Conservation (phyloP, 1,140 invertebrate genomes). For the Penaeus japonicus region DNA sequence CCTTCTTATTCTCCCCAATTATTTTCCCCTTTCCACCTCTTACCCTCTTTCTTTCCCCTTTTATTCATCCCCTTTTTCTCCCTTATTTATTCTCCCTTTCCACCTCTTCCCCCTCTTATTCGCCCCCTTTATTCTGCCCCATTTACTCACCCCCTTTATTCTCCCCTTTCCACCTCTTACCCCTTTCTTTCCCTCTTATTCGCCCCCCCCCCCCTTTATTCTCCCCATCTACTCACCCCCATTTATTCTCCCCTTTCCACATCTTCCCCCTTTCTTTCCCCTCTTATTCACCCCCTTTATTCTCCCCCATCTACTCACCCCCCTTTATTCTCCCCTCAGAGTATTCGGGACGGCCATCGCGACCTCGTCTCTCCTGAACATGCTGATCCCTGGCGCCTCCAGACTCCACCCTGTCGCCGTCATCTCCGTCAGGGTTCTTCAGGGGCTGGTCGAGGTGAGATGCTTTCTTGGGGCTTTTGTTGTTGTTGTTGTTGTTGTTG, state of each 20-base stretch:
- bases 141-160: too few relatives aligned
- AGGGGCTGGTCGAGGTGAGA: slow-evolving; percentile 96
- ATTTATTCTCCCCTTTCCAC: too few relatives aligned
- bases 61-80: not conserved
- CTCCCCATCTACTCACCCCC: too few relatives aligned
- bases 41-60: not conserved
- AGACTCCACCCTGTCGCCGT: slow-evolving; percentile 80
- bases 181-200: too few relatives aligned
- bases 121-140: too few relatives aligned
- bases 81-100: not conserved
- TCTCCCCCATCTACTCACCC: not conserved
- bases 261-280: not conserved
- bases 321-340: slow-evolving; percentile 65
- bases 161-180: too few relatives aligned
- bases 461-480: not conserved
- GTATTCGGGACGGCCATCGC: slow-evolving; percentile 98
- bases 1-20: too few relatives aligned
- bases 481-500: too few relatives aligned
- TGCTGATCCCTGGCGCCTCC: slow-evolving; percentile 90
- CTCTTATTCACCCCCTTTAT: not conserved
- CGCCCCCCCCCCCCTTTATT: too few relatives aligned
- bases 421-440: slow-evolving; percentile 88
- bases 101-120: too few relatives aligned
- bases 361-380: slow-evolving; percentile 89
- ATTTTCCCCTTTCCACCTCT: not conserved